Evolutionary conservation across 2,113 vertebrate species (phyloP), one percentile per base, ranked within the genome.

Genomic region (Lagopus leucura): DNA sequence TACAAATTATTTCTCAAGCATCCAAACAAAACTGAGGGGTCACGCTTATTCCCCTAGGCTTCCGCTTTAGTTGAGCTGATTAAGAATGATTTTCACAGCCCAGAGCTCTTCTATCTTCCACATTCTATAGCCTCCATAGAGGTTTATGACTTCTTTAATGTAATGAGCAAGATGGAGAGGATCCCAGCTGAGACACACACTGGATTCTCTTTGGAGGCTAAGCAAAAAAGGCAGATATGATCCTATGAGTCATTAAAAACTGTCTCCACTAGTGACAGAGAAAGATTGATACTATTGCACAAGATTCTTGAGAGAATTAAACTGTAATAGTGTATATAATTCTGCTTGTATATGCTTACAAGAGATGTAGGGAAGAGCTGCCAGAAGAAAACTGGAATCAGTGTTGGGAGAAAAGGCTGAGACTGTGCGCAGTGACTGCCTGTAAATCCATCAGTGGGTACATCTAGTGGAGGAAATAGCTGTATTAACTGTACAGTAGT

Each of bases 371-470:
- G 25, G 19, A 79, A 47, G 43, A 38, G 19, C 27, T 78, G 6
- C 50, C 64, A 28, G 36, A 72, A 72, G 58, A 67, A 65, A 3
- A 2, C 25, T 77, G 36, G 27, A 71, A 45, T 36, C 54, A 40
- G 3, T n/a, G 10, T 11, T 43, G 50, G 13, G 43, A 74, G 58
- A 32, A 63, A 45, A 32, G 25, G 15, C 45, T 64, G 70, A 82
- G 8, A 0, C 0, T 72, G 54, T 52, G 19, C 4, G 4, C 18
- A 28, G 47, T 0, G 1, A 12, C 57, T 67, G 30, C 22, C 45
- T 11, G 5, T 73, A 66, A 86, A 86, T 90, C 58, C 24, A 14
- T 82, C 64, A 48, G 6, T 21, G 40, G n/a, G 42, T 64, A 32
- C 19, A 8, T 58, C 42, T 40, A 27, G 22, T 30, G n/a, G 66